These are phyloP conservation scores for Euplagia quadripunctaria DNA, from an alignment of 2,888 invertebrate species.

Conservation along the genomic window DNA sequence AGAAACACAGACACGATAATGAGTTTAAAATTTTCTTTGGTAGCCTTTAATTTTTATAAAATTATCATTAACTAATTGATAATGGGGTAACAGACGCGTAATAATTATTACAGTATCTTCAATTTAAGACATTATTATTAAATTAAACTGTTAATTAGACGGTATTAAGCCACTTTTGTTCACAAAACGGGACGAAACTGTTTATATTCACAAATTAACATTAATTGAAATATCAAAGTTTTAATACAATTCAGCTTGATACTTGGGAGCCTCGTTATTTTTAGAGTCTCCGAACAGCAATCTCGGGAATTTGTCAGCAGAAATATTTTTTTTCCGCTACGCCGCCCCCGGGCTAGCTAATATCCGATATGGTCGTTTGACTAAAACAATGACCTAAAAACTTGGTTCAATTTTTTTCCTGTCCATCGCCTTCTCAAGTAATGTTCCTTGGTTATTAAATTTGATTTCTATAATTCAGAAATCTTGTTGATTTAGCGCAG, in stretches of 20 bases:
- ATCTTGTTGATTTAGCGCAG: constrained; percentile 34
- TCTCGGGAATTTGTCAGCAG: constrained; percentile 26
- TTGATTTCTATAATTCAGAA: constrained; percentile 37
- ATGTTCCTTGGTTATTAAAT: constrained; percentile 35
- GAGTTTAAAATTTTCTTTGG: no score
- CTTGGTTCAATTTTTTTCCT: constrained; percentile 29
- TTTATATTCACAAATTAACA: constrained; percentile 34
- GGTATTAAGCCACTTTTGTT: constrained; percentile 17
- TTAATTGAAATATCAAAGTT: constrained; percentile 51
- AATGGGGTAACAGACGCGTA: no score
- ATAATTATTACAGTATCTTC: no score
- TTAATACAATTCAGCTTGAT: constrained; percentile 42
- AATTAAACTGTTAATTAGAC: constrained; percentile 13
- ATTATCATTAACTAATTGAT: no score
- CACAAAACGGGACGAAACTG: constrained; percentile 24
- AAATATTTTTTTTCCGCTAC: constrained; percentile 10
- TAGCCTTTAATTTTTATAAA: no score
- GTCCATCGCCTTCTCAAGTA: constrained; percentile 15
- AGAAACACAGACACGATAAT: no score
- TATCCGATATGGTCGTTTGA: constrained; percentile 45
- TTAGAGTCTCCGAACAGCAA: constrained; percentile 38
- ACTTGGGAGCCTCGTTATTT: constrained; percentile 51
- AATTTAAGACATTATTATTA: no score
- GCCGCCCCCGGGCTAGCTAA: constrained; percentile 36
- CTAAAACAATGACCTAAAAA: constrained; percentile 44